Evolutionary conservation across 2,797 vertebrate genomes (phyloP).

Genomic region (Lophotriccus pileatus): DNA sequence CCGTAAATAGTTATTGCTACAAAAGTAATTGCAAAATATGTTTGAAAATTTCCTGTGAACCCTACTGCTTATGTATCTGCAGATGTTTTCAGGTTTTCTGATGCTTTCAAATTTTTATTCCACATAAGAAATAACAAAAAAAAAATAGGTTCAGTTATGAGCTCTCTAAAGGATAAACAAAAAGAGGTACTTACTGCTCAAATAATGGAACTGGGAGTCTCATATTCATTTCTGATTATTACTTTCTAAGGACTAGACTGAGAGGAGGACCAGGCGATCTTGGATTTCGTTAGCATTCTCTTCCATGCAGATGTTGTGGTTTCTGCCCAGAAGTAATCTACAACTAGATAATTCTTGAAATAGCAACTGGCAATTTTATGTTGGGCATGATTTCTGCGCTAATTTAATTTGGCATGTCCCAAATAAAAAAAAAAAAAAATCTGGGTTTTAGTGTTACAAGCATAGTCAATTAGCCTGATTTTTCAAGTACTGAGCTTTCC

Average conservation of each 20-base stretch:
- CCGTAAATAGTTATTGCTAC: neutral
- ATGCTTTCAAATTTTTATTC: neutral
- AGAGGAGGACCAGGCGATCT: neutral
- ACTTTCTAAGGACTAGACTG: neutral
- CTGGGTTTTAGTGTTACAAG: neutral
- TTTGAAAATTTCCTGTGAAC: neutral
- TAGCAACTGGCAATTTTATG: neutral
- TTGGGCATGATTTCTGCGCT: neutral
- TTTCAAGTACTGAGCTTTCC: neutral
- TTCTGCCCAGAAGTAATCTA: neutral
- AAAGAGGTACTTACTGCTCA: neutral
- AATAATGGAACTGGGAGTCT: neutral
- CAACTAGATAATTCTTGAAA: neutral
- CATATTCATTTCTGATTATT: neutral
- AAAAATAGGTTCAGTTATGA: neutral
- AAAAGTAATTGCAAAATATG: neutral
- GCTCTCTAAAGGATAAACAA: neutral
- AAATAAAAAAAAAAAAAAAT: neutral
- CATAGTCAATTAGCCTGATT: neutral
- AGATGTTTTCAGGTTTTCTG: neutral
- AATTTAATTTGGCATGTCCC: neutral
- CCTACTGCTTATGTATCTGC: neutral
- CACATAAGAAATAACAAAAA: neutral
- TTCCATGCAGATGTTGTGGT: neutral
- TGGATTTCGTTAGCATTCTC: neutral